Evolutionary conservation across 2,888 invertebrate genomes (phyloP).

Genomic region (Omphaloscelis lunosa): DNA sequence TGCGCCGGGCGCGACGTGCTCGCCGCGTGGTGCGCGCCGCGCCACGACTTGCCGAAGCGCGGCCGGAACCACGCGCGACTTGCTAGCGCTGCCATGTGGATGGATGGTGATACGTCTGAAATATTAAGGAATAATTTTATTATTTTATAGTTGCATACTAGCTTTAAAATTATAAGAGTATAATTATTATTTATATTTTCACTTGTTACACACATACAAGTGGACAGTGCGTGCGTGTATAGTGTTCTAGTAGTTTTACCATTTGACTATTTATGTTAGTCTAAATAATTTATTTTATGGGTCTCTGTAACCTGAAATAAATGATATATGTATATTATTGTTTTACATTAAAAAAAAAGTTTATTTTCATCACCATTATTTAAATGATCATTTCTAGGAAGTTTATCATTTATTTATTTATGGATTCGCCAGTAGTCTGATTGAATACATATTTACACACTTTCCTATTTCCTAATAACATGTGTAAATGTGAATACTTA

Average conservation of each 20-base stretch:
- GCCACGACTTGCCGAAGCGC: slow-evolving; percentile 81
- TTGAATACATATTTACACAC: not conserved
- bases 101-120: slow-evolving; percentile 92
- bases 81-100: slow-evolving; percentile 93
- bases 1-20: slow-evolving; percentile 5
- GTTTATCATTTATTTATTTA: not conserved
- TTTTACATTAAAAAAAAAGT: not conserved
- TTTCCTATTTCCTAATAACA: not conserved
- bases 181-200: not conserved
- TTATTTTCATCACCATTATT: not conserved
- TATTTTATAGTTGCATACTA: not conserved
- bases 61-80: slow-evolving; percentile 96
- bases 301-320: not conserved
- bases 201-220: not conserved
- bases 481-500: not conserved
- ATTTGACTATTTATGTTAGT: not conserved
- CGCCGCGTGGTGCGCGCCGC: slow-evolving; percentile 53
- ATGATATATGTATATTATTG: not conserved
- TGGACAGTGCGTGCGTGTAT: too few relatives aligned
- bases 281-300: not conserved
- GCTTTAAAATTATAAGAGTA: not conserved
- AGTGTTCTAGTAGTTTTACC: not conserved
- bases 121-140: not conserved
- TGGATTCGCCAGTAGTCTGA: not conserved
- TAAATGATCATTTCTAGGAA: not conserved